These are phyloP conservation scores for Phrynocephalus versicolor DNA, from an alignment of 2,113 vertebrate species.

Conservation along the genomic window DNA sequence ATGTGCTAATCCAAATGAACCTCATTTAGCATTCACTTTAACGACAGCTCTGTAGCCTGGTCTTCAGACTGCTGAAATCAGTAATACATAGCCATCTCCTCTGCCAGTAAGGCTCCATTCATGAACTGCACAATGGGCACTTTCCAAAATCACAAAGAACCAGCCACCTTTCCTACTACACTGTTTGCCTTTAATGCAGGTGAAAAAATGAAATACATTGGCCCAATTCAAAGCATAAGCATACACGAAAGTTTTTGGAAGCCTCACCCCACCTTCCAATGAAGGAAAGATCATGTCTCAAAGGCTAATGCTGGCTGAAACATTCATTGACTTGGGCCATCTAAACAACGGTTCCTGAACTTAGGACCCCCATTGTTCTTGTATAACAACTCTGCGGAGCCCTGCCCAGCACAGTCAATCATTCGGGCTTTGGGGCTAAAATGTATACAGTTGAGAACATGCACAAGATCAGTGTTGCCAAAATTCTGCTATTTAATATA, in stretches of 20 bases:
- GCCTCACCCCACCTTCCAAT: not conserved
- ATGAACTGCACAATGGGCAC: slow-evolving; percentile 44
- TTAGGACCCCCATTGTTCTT: too few species aligned
- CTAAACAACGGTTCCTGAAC: not conserved
- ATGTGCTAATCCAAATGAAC: slow-evolving; percentile 48
- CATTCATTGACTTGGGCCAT: not conserved
- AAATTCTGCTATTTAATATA: too few species aligned
- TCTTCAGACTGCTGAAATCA: slow-evolving; percentile 50
- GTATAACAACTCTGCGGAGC: too few species aligned
- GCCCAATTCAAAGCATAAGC: slow-evolving; percentile 25
- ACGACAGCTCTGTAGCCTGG: slow-evolving; percentile 42
- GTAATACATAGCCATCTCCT: slow-evolving; percentile 52
- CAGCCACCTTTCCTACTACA: slow-evolving; percentile 36
- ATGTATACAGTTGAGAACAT: too few species aligned
- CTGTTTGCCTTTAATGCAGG: slow-evolving; percentile 32
- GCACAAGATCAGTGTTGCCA: too few species aligned
- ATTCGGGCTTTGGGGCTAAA: too few species aligned
- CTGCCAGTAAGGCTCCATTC: slow-evolving; percentile 50
- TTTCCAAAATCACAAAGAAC: slow-evolving; percentile 40
- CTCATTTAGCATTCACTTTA: slow-evolving; percentile 59
- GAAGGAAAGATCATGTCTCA: not conserved
- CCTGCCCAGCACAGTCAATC: too few species aligned
- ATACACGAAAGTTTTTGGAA: not conserved
- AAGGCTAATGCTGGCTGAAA: not conserved
- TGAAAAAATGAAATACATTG: slow-evolving; percentile 35